Evolutionary conservation across 64 coral and sea anemone species (phyloP).

Genomic region (Porites australiensis): DNA sequence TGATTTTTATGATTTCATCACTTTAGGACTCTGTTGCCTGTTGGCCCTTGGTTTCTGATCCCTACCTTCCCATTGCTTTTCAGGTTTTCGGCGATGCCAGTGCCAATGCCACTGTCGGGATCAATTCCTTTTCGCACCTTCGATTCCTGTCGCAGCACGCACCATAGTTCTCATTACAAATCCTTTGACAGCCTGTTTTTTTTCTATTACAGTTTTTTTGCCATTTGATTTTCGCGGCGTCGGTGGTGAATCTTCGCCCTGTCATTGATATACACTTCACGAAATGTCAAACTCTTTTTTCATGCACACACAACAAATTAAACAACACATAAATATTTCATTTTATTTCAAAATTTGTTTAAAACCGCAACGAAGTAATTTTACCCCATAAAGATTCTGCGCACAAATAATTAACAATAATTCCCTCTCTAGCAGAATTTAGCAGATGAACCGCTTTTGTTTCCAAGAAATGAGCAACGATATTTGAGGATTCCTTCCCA

Average conservation of each 20-base stretch:
- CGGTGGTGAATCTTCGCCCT: not conserved
- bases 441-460: not conserved
- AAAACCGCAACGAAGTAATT: constrained; percentile 3
- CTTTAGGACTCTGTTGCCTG: not conserved
- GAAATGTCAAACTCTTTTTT: not conserved
- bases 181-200: no score
- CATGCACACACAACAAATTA: no score
- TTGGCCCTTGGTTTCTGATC: not conserved
- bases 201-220: no score
- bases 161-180: not conserved
- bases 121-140: not conserved
- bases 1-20: no score
- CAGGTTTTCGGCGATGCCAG: no score
- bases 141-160: not conserved
- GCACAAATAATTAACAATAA: not conserved
- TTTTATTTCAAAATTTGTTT: constrained; percentile 1
- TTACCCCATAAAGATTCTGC: not conserved
- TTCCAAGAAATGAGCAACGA: constrained; percentile 19
- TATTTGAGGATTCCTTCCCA: constrained; percentile 53
- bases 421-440: not conserved
- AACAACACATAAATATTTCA: not conserved
- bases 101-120: not conserved
- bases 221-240: no score
- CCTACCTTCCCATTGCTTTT: no score
- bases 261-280: not conserved